These are phyloP conservation scores for Microchrysa polita DNA, from an alignment of 2,888 invertebrate genomes.

Conservation along the genomic window DNA sequence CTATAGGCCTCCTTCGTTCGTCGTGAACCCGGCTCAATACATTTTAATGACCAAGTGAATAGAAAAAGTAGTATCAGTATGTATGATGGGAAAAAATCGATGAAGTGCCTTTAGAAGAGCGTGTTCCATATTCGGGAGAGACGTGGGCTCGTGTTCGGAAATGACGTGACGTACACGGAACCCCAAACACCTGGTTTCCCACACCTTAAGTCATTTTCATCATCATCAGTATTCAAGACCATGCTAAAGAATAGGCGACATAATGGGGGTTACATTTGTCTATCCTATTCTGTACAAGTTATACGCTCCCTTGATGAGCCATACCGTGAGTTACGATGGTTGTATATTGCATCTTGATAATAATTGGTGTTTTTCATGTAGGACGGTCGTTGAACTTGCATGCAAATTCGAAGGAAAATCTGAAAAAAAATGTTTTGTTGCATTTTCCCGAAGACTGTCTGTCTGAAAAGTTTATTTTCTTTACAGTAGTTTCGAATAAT, in stretches of 20 bases:
- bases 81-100: conserved; percentile 22
- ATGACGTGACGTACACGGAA: conserved; percentile 18
- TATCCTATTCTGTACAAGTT: no score
- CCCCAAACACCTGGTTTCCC: conserved; percentile 20
- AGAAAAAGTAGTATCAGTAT: no score
- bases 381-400: background rate
- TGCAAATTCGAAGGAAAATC: background rate
- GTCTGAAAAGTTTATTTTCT: no score
- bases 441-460: no score
- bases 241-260: conserved; percentile 18
- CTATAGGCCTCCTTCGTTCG: background rate
- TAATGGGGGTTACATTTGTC: conserved; percentile 35
- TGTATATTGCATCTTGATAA: conserved; percentile 5
- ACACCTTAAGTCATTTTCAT: conserved; percentile 24
- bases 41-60: conserved; percentile 16
- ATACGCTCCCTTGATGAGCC: background rate
- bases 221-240: conserved; percentile 43
- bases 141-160: conserved; percentile 7
- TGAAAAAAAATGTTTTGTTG: no score
- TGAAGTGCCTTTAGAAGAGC: conserved; percentile 11
- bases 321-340: conserved; percentile 1
- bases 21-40: conserved; percentile 14
- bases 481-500: no score
- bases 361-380: background rate
- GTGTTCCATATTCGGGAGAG: conserved; percentile 1